These are phyloP conservation scores for Eupeodes luniger DNA, from an alignment of 2,888 invertebrate genomes.

Conservation along the genomic window DNA sequence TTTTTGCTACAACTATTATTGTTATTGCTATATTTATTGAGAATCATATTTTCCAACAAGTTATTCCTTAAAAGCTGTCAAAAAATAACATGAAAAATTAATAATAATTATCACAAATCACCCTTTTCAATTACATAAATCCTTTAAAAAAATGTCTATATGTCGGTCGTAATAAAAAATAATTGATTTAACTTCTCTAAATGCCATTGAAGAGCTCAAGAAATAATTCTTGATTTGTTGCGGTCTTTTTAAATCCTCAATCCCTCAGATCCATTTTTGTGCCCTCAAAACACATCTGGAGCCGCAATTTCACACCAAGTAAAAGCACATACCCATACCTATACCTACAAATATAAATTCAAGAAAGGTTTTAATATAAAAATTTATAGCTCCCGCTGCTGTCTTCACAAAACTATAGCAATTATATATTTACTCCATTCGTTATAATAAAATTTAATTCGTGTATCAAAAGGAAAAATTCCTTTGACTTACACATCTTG, in stretches of 20 bases:
- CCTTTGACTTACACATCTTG: slow-evolving; percentile 6
- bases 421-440: slow-evolving; percentile 40
- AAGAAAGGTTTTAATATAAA: slow-evolving; percentile 20
- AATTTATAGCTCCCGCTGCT: slow-evolving; percentile 62
- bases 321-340: too few relatives aligned
- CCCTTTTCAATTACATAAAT: too few relatives aligned
- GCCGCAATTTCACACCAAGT: slow-evolving; percentile 26
- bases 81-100: too few relatives aligned
- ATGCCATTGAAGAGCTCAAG: neutral
- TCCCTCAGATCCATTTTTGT: slow-evolving; percentile 1
- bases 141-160: too few relatives aligned
- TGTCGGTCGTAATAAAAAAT: too few relatives aligned
- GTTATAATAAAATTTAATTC: slow-evolving; percentile 5
- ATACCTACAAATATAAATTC: neutral
- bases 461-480: slow-evolving; percentile 32
- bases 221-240: neutral
- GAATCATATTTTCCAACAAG: too few relatives aligned
- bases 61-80: too few relatives aligned
- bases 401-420: slow-evolving; percentile 53
- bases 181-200: neutral
- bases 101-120: too few relatives aligned
- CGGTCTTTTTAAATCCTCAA: neutral
- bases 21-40: too few relatives aligned
- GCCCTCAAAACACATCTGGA: slow-evolving; percentile 15
- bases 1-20: too few relatives aligned